These are phyloP conservation scores for Aricia agestis DNA, from an alignment of 1,140 invertebrate species.

Conservation along the genomic window DNA sequence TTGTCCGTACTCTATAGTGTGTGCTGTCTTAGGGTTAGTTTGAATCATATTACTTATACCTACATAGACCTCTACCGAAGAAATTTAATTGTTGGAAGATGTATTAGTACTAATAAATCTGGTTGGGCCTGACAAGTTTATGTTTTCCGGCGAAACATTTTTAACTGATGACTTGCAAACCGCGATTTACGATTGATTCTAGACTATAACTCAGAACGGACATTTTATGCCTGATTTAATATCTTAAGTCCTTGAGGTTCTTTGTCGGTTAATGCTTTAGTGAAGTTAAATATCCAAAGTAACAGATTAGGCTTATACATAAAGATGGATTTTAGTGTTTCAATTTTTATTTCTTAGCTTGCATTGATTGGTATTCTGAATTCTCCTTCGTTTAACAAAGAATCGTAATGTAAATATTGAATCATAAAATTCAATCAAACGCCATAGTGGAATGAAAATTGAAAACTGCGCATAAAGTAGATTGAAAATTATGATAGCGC, in stretches of 20 bases:
- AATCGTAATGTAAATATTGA: no score
- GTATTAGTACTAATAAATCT: slow-evolving; percentile 39
- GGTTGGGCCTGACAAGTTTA: slow-evolving; percentile 31
- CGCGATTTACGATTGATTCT: slow-evolving; percentile 25
- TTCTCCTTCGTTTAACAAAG: no score
- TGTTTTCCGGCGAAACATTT: slow-evolving; percentile 37
- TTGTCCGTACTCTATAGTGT: not conserved
- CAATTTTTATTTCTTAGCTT: no score
- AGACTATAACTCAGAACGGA: slow-evolving; percentile 16
- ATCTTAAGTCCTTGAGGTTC: not conserved
- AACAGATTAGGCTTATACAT: no score
- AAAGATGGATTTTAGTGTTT: no score
- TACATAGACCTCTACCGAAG: slow-evolving; percentile 12
- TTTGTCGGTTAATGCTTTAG: not conserved
- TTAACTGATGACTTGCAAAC: slow-evolving; percentile 34
- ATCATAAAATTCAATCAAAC: no score
- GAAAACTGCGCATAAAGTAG: no score
- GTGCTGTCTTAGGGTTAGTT: slow-evolving; percentile 1
- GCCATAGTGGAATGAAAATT: no score
- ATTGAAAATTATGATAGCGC: no score
- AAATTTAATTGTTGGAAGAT: slow-evolving; percentile 29
- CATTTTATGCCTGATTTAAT: not conserved
- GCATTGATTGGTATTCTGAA: no score
- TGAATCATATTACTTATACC: slow-evolving; percentile 12
- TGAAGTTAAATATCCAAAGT: not conserved